A percentile compares a stretch with the other conserved stretches of the same genome.
phyloP scores from a whole-genome alignment of 2,888 invertebrate species.

The Lobophora halterata region DNA sequence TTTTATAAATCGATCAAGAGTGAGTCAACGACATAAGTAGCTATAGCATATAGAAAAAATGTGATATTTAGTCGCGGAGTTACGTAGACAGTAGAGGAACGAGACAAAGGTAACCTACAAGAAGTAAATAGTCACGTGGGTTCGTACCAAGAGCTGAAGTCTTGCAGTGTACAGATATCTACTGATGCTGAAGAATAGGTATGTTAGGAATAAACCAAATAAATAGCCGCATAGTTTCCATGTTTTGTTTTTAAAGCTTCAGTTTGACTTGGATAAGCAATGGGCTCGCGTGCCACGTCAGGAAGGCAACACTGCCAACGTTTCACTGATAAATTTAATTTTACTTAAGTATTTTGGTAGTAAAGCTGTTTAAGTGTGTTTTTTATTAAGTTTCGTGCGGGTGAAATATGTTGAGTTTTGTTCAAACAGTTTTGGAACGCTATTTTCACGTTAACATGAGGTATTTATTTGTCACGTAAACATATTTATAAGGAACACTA shows the following conservation, averaged over 20 bases:
- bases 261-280: slow-evolving; percentile 56
- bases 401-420: slow-evolving; percentile 21
- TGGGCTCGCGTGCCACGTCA: slow-evolving; percentile 34
- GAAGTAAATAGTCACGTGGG: no score
- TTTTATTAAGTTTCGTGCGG: slow-evolving; percentile 26
- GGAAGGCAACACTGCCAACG: slow-evolving; percentile 32
- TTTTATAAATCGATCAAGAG: no score
- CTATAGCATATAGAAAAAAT: no score
- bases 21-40: no score
- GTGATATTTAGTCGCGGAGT: no score
- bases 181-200: no score
- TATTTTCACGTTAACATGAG: slow-evolving; percentile 5
- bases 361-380: slow-evolving; percentile 28
- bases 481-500: no score
- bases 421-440: slow-evolving; percentile 22
- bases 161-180: no score
- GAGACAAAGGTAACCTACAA: no score
- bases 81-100: no score
- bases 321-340: slow-evolving; percentile 33
- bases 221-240: slow-evolving; percentile 64
- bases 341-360: slow-evolving; percentile 30
- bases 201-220: slow-evolving; percentile 37
- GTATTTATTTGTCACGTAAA: slow-evolving; percentile 8
- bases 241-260: slow-evolving; percentile 67
- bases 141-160: no score